Evolutionary conservation across 2,797 vertebrate genomes (phyloP), one percentile per base, ranked within the genome.

Genomic region (Leptodactylus fallax): DNA sequence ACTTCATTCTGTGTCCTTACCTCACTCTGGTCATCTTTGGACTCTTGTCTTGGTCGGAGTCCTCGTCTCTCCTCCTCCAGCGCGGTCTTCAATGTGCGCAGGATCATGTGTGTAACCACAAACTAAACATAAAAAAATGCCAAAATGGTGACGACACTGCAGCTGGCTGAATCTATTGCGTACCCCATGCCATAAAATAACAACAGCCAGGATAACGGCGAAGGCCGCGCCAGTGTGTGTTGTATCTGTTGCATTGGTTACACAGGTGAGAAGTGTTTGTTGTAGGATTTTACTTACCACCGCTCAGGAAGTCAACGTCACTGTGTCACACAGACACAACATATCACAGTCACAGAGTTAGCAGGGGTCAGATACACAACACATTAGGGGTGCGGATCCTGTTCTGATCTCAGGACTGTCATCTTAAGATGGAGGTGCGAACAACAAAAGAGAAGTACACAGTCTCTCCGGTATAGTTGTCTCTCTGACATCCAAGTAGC

Each of bases 51-150:
- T 19, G 58, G 9, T 23, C 27, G 69, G 85, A 16, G 76, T 45
- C 86, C 85, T 23, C 83, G 69, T 81, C 88, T 82, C 72, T 77
- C 88, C 71, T 89, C 88, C 88, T 89, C 88, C 88, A 82, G 79
- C 13, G 87, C 58, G 7, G 77, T 65, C 79, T 65, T 81, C 49
- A 63, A 74, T 60, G 79, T 86, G 27, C 82, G 88, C 27, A 81
- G 69, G 71, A 78, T 89, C 88, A 89, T 89, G 79, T 86, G 88
- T 86, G 69, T 78, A 58, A 89, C 58, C 83, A 82, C 69, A 36
- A 49, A 45, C 88, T 89, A 71, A 69, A 86, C 1, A 11, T n/a
- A 14, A 69, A 78, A 14, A 83, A 21, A 78, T 12, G 13, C 80
- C 11, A 78, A 78, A 60, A 89, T 71, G 25, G n/a, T 25, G 60